These are phyloP conservation scores for Embidobia sp. DNA, from an alignment of 2,888 invertebrate genomes.

Conservation along the genomic window DNA sequence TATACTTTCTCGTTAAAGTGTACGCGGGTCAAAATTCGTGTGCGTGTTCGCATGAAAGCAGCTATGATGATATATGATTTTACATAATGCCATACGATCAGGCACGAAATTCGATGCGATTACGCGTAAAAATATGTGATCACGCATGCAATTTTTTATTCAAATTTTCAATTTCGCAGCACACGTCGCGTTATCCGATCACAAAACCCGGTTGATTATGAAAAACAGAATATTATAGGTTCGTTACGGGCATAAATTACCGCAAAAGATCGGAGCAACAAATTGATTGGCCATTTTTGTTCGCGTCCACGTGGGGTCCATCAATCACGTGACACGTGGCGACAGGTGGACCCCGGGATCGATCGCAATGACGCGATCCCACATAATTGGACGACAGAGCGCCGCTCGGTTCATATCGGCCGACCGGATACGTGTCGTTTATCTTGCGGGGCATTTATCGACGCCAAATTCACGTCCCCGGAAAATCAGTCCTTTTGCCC, in stretches of 20 bases:
- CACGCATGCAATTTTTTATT: conserved; percentile 39
- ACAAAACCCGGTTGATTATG: conserved; percentile 41
- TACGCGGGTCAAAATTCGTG: conserved; percentile 28
- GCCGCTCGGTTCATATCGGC: conserved; percentile 74
- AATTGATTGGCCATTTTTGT: conserved; percentile 43
- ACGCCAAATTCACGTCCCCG: conserved; percentile 68
- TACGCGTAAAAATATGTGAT: conserved; percentile 45
- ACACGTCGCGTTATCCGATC: conserved; percentile 23
- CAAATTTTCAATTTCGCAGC: conserved; percentile 53
- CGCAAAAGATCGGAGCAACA: too few species aligned
- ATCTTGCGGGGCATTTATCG: conserved; percentile 74
- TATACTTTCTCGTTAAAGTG: conserved; percentile 37
- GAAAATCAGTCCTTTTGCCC: conserved; percentile 67
- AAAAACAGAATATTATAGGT: conserved; percentile 42
- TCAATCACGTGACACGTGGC: conserved; percentile 73
- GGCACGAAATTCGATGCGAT: conserved; percentile 39
- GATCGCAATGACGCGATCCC: conserved; percentile 72
- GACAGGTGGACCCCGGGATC: conserved; percentile 75
- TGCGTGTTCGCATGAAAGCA: conserved; percentile 39
- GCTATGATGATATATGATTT: conserved; percentile 51
- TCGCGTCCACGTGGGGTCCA: conserved; percentile 70
- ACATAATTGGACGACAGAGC: conserved; percentile 75
- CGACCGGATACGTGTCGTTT: conserved; percentile 75
- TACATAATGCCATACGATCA: conserved; percentile 52
- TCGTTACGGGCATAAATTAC: conserved; percentile 41